Evolutionary conservation across 2,888 invertebrate genomes (phyloP), one percentile per base, ranked within the genome.

Genomic region (Eilema griseolum): DNA sequence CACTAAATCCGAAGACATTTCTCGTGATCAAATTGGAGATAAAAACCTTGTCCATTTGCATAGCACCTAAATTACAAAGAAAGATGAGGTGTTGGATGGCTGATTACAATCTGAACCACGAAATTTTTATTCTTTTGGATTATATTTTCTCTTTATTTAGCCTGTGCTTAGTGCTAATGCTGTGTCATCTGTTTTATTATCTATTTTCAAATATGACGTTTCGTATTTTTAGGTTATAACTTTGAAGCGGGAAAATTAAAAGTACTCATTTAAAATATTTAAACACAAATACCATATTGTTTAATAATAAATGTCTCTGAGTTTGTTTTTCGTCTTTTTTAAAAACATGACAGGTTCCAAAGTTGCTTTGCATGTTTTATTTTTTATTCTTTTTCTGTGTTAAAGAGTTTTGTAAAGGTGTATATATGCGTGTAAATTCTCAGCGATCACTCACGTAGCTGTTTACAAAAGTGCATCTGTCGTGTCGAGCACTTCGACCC

Each of bases 401-500:
- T 77, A 65, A 66, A 65, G 46, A 57, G 14, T 72, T 67, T 74
- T 79, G 73, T 81, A 63, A 75, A 75, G 59, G 37, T 67, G 68
- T 69, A 71, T 59, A 73, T 71, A 69, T 72, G 67, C 69, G 60
- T 73, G 74, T 74, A 72, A 77, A 78, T 76, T 81, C 70, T 66
- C 70, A 63, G 68, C 75, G 71, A 75, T 75, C 74, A 77, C 77
- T 81, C 78, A 74, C 76, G 77, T 77, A 78, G 68, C 69, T 73
- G 77, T 80, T 74, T 79, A 82, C 82, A 82, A 83, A 85, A 85
- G 79, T 79, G 85, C 81, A 81, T 84, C 81, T 79, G 85, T 85
- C 84, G 77, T 79, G 82, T 82, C 75, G 73, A 84, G 85, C 81
- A 83, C 85, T 86, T 80, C 84, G 87, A 85, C 88, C 90, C 85